A percentile compares a stretch with the other conserved stretches of the same genome.
These are phyloP conservation scores for Harpagoxenus sublaevis DNA, from an alignment of 2,888 invertebrate genomes.

Conservation along the genomic window DNA sequence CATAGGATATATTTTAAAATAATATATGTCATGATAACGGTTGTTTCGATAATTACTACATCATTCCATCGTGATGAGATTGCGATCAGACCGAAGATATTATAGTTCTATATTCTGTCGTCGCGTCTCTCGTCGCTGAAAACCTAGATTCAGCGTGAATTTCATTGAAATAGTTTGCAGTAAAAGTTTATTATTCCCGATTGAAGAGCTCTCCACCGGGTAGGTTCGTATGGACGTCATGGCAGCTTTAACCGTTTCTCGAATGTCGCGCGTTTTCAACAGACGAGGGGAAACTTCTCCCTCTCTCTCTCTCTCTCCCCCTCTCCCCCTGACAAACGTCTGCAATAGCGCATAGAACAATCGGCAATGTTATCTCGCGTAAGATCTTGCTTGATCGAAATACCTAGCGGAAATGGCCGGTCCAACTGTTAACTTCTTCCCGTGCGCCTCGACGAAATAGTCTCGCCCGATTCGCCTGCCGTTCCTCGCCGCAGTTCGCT, in stretches of 20 bases:
- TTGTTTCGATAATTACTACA: not conserved
- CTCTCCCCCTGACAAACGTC: slow-evolving; percentile 1
- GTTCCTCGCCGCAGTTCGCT: slow-evolving; percentile 44
- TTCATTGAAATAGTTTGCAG: slow-evolving; percentile 51
- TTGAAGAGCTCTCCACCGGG: slow-evolving; percentile 55
- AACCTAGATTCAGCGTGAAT: slow-evolving; percentile 45
- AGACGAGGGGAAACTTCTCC: slow-evolving; percentile 39
- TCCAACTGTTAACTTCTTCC: slow-evolving; percentile 65
- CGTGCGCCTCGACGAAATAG: slow-evolving; percentile 51
- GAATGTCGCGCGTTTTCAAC: slow-evolving; percentile 53
- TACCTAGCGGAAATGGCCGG: slow-evolving; percentile 60
- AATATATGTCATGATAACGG: not conserved
- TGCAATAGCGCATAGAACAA: slow-evolving; percentile 67
- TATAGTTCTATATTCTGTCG: slow-evolving; percentile 10
- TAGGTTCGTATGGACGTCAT: slow-evolving; percentile 55
- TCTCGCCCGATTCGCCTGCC: slow-evolving; percentile 51
- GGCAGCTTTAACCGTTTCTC: slow-evolving; percentile 63
- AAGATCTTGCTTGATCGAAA: slow-evolving; percentile 68
- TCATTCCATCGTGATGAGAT: slow-evolving; percentile 9
- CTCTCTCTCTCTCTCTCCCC: not conserved
- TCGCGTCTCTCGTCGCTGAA: slow-evolving; percentile 26
- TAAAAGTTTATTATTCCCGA: slow-evolving; percentile 70
- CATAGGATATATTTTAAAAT: not conserved
- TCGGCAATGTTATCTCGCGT: slow-evolving; percentile 64
- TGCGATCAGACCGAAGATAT: slow-evolving; percentile 18